phyloP scores from a whole-genome alignment of 1,140 invertebrate species.

The Bombus fervidus region DNA sequence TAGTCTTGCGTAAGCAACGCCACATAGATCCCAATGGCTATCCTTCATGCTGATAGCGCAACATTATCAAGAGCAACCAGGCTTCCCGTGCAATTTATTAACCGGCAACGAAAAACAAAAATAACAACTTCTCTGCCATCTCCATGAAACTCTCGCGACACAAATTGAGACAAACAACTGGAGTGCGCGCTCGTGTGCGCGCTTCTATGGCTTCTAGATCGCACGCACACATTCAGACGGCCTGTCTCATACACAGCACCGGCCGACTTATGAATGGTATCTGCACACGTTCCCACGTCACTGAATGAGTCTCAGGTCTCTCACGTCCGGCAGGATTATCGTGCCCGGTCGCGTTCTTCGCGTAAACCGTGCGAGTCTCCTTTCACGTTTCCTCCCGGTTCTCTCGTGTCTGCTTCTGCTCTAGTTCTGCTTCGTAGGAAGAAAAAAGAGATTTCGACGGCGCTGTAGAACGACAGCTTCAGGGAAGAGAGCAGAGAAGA shows the following conservation, averaged over 20 bases:
- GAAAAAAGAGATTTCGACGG: constrained; percentile 23
- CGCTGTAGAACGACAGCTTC: too few species aligned
- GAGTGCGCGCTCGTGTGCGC: background rate
- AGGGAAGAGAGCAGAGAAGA: too few species aligned
- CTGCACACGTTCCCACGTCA: constrained; percentile 72
- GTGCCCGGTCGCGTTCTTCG: constrained; percentile 63
- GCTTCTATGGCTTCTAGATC: constrained; percentile 48
- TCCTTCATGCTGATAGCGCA: too few species aligned
- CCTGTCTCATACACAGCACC: constrained; percentile 37
- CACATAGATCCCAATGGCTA: background rate
- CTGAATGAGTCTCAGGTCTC: constrained; percentile 71
- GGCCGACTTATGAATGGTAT: constrained; percentile 72
- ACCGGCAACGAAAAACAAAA: background rate
- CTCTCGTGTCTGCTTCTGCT: background rate
- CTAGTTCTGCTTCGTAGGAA: constrained; percentile 24
- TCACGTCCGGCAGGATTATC: constrained; percentile 66
- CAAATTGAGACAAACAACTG: constrained; percentile 31
- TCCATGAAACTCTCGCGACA: background rate
- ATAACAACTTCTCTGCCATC: background rate
- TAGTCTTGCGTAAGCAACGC: background rate
- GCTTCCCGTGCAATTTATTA: background rate
- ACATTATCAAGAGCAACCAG: too few species aligned
- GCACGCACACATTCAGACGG: constrained; percentile 21
- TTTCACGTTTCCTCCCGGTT: constrained; percentile 45
- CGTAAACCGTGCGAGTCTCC: constrained; percentile 68